These are phyloP conservation scores for Apeltes quadracus DNA, from an alignment of 2,113 vertebrate genomes.

Conservation along the genomic window DNA sequence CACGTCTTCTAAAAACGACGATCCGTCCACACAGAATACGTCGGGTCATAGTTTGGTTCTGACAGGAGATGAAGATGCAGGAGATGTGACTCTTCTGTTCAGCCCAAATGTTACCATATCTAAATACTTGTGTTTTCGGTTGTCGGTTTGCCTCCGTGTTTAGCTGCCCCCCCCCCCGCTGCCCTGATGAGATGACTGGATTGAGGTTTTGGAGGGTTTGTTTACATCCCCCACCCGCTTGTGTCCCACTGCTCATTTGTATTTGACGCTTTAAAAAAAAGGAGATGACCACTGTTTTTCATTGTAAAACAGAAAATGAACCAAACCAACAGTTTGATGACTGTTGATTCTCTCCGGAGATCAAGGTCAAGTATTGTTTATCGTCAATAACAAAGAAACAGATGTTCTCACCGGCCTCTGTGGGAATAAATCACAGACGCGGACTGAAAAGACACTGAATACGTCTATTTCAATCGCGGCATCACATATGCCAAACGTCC, in stretches of 20 bases:
- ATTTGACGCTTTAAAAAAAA: constrained; percentile 27
- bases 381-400: constrained; percentile 1
- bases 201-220: constrained; percentile 27
- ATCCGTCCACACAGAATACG: no score
- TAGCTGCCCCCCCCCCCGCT: constrained; percentile 10
- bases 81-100: neutral
- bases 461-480: neutral
- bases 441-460: neutral
- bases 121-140: neutral
- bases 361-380: constrained; percentile 16
- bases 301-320: no score
- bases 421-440: neutral
- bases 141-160: constrained; percentile 41
- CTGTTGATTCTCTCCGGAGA: neutral
- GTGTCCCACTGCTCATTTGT: constrained; percentile 29
- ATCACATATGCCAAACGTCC: constrained; percentile 20
- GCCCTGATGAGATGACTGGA: constrained; percentile 8
- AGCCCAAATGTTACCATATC: no score
- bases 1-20: no score
- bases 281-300: constrained; percentile 26
- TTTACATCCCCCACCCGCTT: constrained; percentile 12
- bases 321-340: constrained; percentile 8
- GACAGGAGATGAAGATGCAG: no score
- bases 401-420: neutral
- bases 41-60: no score